Base-by-base conservation (phyloP, 2,113 vertebrate species). In the Cyanoderma ruficeps region DNA sequence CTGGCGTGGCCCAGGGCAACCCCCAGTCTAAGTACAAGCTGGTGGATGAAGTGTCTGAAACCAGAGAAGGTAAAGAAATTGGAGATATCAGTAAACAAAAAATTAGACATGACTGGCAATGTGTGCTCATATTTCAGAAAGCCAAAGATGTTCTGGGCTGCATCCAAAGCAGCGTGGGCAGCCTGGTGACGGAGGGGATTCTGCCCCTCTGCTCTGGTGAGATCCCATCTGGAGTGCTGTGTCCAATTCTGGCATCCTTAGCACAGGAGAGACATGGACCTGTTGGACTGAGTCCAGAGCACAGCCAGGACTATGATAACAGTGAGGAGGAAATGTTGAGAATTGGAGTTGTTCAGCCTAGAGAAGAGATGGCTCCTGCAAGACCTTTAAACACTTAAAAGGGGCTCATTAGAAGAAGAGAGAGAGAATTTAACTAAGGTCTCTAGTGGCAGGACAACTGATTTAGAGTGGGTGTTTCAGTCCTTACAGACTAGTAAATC, bases 161-260 rank as follows among this genome's bases (percentile, higher is more conserved):
- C 24, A 74, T 35, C 10, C 23, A 44, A 84, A 74, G 10, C 25
- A 65, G 4, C 0, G 0, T 23, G 28, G 24, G 2, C 13, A 72
- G 46, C 10, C 21, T 5, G 24, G 6, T 1, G 7, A 68, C 17
- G 8, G 6, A 68, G 16, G 5, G 5, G 9, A 59, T 72, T 65
- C 20, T 60, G 7, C 9, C 7, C 4, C 31, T 83, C 22, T 78
- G 15, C 17, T 70, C 70, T 57, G 37, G 2, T 39, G 8, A 59
- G n/a, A 37, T 2, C 24, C 5, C 5, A 23, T 6, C 11, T 56
- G 11, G 9, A 30, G 5, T 11, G 3, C 27, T 41, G 6, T 5
- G 2, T 35, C 17, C 4, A 41, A 5, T 20, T n/a, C 28, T 68
- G 31, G 8, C 11, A 20, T 27, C 11, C 33, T 25, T 24, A 81